Evolutionary conservation across 2,113 vertebrate species (phyloP).

Genomic region (Anser cygnoides): DNA sequence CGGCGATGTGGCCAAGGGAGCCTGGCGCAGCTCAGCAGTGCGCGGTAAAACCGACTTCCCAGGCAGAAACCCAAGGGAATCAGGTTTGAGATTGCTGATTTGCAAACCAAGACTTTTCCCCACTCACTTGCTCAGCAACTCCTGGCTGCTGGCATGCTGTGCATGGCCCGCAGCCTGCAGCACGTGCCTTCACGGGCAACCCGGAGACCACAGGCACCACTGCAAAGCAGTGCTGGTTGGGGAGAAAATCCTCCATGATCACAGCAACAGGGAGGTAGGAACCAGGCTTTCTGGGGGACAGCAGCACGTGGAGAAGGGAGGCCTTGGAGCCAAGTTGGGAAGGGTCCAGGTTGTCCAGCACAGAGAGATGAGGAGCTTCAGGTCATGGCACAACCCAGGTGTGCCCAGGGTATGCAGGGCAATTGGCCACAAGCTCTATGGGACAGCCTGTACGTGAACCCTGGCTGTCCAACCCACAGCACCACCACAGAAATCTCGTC

Average conservation of each 20-base stretch:
- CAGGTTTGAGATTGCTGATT: neutral
- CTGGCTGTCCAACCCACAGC: neutral
- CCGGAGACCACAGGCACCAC: neutral
- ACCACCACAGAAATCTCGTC: neutral
- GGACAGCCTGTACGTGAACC: neutral
- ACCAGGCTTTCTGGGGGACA: neutral
- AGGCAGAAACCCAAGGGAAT: neutral
- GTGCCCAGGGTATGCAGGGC: fast-evolving
- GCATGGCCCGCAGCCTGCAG: fast-evolving
- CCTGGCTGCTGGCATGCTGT: fast-evolving
- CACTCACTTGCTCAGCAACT: fast-evolving
- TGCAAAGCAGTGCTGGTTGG: fast-evolving
- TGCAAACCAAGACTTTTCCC: neutral
- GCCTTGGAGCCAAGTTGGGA: neutral
- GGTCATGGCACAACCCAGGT: neutral
- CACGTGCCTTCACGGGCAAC: fast-evolving
- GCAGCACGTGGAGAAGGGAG: no score
- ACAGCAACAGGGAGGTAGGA: neutral
- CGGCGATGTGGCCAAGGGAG: neutral
- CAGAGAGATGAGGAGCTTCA: neutral
- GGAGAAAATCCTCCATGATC: neutral
- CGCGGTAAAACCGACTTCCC: neutral
- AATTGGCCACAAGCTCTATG: fast-evolving
- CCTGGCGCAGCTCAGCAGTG: fast-evolving
- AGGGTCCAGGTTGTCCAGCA: neutral